Evolutionary conservation across 2,888 invertebrate genomes (phyloP), one percentile per base, ranked within the genome.

Genomic region (Eupithecia pulchellata): DNA sequence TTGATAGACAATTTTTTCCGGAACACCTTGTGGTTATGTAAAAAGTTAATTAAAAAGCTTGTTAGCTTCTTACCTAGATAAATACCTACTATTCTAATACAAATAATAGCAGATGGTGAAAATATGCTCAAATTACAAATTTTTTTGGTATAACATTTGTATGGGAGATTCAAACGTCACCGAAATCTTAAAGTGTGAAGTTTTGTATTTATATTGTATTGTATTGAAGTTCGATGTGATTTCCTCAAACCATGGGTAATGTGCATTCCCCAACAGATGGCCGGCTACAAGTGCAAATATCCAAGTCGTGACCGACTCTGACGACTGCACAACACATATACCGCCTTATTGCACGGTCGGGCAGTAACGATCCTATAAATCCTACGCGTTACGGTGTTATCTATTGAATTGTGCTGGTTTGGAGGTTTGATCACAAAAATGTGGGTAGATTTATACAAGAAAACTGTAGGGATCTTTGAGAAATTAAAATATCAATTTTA

Each of bases 321-420:
- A 70, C 69, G 73, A 73, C 30, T 65, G 55, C 39, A 66, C 66
- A 69, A 61, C 14, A 42, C 42, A 63, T 17, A 29, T 6, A 63
- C 63, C 63, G 17, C 39, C 39, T 14, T 34, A 25, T 17, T 69
- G 69, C 62, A 57, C 64, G 57, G 64, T 52, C 42, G 58, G 66
- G 14, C 64, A 8, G 61, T 73, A 70, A 73, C 73, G 69, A 73
- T 73, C 67, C 67, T 64, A 73, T 73, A 73, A 73, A 69, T 73
- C 73, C 57, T 64, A 70, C 60, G 69, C 64, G 69, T 57, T 25
- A 34, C 20, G 20, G 34, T 20, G 20, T 61, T 11, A 61, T 32
- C 34, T 61, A 32, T 61, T 61, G 20, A 61, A 61, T 13, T 61
- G 61, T 61, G 57, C 57, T 27, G 32, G 20, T 34, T 34, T 11